Conservation (phyloP, 2,113 vertebrate species). For the Sebastes fasciatus region DNA sequence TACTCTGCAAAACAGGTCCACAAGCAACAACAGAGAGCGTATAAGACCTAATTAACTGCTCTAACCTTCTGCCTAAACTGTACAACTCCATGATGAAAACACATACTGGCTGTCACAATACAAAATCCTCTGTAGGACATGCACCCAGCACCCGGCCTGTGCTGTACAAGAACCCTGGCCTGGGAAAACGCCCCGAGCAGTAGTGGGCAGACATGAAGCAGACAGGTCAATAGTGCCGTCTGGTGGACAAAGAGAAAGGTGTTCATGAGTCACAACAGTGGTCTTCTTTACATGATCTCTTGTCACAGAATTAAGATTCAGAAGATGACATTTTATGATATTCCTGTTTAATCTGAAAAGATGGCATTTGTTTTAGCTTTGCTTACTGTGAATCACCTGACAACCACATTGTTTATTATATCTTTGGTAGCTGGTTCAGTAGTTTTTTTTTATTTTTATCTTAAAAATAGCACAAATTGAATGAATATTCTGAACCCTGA, state of each 20-base stretch:
- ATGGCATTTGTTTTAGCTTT: background rate
- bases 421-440: background rate
- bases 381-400: background rate
- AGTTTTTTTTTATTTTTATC: background rate
- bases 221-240: slow-evolving; percentile 52
- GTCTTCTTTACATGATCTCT: background rate
- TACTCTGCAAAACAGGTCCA: background rate
- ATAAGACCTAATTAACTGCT: no score
- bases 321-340: background rate
- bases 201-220: background rate
- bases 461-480: background rate
- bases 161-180: slow-evolving; percentile 1
- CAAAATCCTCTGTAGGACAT: background rate
- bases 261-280: background rate
- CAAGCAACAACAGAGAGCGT: background rate
- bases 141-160: background rate
- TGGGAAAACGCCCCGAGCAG: slow-evolving; percentile 54
- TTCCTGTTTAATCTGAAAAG: background rate
- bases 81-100: background rate
- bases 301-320: background rate
- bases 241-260: slow-evolving; percentile 37
- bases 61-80: no score
- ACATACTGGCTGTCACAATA: background rate
- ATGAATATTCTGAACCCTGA: background rate
- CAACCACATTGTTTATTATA: background rate